Conservation (phyloP, 2,113 vertebrate genomes). For the Ellobius talpinus region DNA sequence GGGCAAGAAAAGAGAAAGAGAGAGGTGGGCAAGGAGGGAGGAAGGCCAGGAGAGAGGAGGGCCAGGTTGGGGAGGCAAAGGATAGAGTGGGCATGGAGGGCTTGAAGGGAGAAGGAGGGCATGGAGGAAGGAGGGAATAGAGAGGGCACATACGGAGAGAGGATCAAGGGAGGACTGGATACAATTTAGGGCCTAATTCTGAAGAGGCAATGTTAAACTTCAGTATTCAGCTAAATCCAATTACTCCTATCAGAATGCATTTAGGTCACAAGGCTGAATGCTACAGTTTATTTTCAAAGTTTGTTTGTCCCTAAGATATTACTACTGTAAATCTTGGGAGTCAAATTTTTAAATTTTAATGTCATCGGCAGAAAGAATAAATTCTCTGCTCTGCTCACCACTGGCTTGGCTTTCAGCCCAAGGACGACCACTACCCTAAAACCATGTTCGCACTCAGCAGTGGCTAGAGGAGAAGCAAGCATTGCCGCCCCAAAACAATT, state of each 20-base stretch:
- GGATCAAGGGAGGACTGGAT: neutral
- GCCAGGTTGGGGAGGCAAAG: neutral
- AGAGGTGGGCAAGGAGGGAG: fast-evolving
- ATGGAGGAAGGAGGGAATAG: neutral
- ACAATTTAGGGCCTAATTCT: neutral
- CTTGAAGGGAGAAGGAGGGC: neutral
- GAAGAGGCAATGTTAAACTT: neutral
- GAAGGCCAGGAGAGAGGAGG: neutral
- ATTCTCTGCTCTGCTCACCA: neutral
- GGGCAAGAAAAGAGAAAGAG: neutral
- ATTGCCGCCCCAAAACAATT: neutral
- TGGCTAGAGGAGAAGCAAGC: neutral
- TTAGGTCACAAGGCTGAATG: neutral
- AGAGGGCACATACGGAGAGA: neutral
- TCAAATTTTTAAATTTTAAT: neutral
- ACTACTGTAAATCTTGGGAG: neutral
- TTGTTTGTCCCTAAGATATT: neutral
- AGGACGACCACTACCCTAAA: neutral
- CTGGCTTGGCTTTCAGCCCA: neutral
- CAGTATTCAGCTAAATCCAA: neutral
- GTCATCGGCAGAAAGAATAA: neutral
- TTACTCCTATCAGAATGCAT: neutral
- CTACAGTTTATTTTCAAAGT: neutral
- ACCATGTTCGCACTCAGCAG: fast-evolving
- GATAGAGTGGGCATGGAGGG: neutral